Conservation (phyloP, 2,113 vertebrate genomes). For the Amphiprion ocellaris region DNA sequence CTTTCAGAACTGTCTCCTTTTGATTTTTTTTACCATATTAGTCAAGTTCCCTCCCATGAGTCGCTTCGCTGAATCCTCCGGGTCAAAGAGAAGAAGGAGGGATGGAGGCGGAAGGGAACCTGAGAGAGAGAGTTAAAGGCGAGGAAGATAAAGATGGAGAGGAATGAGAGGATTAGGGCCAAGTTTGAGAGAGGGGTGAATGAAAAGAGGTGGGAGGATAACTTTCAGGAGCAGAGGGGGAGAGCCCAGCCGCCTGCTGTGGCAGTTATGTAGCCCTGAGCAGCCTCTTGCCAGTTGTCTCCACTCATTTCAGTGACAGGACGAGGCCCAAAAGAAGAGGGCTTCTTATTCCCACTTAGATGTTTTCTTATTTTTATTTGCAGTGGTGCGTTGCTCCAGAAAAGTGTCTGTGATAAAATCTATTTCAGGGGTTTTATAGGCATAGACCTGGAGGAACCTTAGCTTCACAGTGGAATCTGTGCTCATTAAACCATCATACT, state of each 20-base stretch:
- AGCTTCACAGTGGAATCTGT: conserved; percentile 15
- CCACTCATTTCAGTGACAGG: conserved; percentile 48
- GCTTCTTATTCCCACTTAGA: conserved; percentile 15
- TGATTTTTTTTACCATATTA: conserved; percentile 75
- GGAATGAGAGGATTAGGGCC: conserved; percentile 60
- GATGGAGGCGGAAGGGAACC: conserved; percentile 26
- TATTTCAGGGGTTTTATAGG: not conserved
- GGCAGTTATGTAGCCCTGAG: conserved; percentile 58
- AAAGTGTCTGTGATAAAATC: not conserved
- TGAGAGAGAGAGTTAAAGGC: conserved; percentile 27
- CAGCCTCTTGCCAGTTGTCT: conserved; percentile 65
- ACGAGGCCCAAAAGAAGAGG: not conserved
- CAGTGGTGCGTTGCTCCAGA: not conserved
- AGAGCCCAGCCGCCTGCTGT: conserved; percentile 58
- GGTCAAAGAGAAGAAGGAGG: conserved; percentile 28
- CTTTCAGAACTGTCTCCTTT: conserved; percentile 50
- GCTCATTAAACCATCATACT: conserved; percentile 16
- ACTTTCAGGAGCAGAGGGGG: conserved; percentile 64
- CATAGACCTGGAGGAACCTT: conserved; percentile 1
- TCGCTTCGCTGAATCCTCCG: conserved; percentile 26
- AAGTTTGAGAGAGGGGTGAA: conserved; percentile 35
- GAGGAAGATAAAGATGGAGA: conserved; percentile 23
- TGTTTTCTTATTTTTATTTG: conserved; percentile 10
- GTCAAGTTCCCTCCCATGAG: conserved; percentile 52
- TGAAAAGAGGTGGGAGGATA: conserved; percentile 66